These are phyloP conservation scores for Cassiopea andromeda DNA, from an alignment of 30 jellyfish, hydroid and myxozoan species.

Conservation along the genomic window DNA sequence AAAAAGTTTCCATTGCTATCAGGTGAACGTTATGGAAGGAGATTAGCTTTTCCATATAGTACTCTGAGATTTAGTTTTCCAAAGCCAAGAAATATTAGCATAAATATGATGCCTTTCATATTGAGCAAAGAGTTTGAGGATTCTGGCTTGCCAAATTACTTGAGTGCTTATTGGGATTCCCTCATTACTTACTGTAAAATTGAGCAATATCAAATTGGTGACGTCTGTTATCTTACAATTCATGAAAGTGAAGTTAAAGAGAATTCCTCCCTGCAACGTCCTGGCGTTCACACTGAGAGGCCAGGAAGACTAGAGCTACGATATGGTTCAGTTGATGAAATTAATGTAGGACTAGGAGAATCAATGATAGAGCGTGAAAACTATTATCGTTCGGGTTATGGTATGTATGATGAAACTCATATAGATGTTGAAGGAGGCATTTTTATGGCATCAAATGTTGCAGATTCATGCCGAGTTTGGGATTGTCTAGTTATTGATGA, in stretches of 20 bases:
- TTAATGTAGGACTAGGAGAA: background rate
- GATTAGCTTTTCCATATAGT: background rate
- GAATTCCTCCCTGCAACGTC: constrained; percentile 66
- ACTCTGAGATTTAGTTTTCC: constrained; percentile 38
- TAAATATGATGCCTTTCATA: constrained; percentile 87
- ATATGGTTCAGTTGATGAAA: background rate
- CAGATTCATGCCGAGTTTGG: constrained; percentile 66
- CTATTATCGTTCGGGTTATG: constrained; percentile 22
- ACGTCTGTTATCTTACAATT: constrained; percentile 67
- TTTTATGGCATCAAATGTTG: constrained; percentile 86
- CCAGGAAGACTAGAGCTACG: constrained; percentile 66
- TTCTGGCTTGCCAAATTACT: constrained; percentile 41
- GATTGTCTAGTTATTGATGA: constrained; percentile 56
- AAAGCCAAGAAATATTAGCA: constrained; percentile 44
- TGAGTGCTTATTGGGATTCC: constrained; percentile 26
- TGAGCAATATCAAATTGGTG: constrained; percentile 27
- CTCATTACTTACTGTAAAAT: background rate
- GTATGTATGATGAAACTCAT: background rate
- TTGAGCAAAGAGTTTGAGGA: constrained; percentile 19
- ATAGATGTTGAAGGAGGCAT: constrained; percentile 55
- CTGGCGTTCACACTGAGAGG: constrained; percentile 83
- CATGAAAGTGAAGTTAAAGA: constrained; percentile 69
- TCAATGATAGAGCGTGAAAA: background rate
- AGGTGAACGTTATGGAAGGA: background rate
- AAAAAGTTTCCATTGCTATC: background rate